A percentile compares a stretch with the other conserved stretches of the same genome.
Evolutionary conservation across 2,888 invertebrate genomes (phyloP).

Genomic region (Hirtodrosophila trivittata): DNA sequence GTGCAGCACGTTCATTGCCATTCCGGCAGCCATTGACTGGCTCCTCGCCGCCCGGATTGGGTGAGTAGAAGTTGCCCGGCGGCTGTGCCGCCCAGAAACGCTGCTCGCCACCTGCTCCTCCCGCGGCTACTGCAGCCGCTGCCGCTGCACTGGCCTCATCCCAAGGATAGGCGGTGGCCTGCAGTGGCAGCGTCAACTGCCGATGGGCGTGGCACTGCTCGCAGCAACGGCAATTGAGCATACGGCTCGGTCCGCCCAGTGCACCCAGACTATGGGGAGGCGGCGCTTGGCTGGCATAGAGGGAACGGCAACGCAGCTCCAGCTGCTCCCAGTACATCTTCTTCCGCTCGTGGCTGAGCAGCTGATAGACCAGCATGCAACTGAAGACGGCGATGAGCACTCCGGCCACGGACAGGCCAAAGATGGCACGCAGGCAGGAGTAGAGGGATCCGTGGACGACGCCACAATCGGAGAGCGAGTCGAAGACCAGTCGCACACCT

Average conservation of each 20-base stretch:
- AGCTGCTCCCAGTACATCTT: slow-evolving; percentile 98
- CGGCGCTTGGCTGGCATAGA: slow-evolving; percentile 86
- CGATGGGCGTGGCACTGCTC: slow-evolving; percentile 87
- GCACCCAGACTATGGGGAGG: slow-evolving; percentile 75
- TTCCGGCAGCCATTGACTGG: slow-evolving; percentile 78
- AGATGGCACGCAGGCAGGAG: slow-evolving; percentile 93
- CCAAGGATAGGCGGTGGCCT: slow-evolving; percentile 86
- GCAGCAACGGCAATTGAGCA: slow-evolving; percentile 87
- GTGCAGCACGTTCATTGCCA: slow-evolving; percentile 44
- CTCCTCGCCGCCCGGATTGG: slow-evolving; percentile 89
- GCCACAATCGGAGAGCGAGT: slow-evolving; percentile 93
- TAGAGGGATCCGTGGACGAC: slow-evolving; percentile 96
- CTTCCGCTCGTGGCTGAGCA: slow-evolving; percentile 94
- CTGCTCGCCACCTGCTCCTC: slow-evolving; percentile 78
- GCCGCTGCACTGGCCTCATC: slow-evolving; percentile 82
- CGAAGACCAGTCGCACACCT: slow-evolving; percentile 92
- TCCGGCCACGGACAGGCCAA: slow-evolving; percentile 95
- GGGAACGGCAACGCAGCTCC: slow-evolving; percentile 91
- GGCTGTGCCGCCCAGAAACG: slow-evolving; percentile 85
- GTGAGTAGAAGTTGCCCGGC: slow-evolving; percentile 92
- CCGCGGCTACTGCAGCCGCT: slow-evolving; percentile 83
- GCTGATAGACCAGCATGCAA: slow-evolving; percentile 95
- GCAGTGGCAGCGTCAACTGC: slow-evolving; percentile 85
- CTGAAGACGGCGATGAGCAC: slow-evolving; percentile 96
- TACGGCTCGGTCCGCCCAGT: slow-evolving; percentile 80